Percentiles rank a stretch among this genome's conserved stretches.
Evolutionary conservation across 2,888 invertebrate genomes (phyloP).

Genomic region (Ophioninae sp.): DNA sequence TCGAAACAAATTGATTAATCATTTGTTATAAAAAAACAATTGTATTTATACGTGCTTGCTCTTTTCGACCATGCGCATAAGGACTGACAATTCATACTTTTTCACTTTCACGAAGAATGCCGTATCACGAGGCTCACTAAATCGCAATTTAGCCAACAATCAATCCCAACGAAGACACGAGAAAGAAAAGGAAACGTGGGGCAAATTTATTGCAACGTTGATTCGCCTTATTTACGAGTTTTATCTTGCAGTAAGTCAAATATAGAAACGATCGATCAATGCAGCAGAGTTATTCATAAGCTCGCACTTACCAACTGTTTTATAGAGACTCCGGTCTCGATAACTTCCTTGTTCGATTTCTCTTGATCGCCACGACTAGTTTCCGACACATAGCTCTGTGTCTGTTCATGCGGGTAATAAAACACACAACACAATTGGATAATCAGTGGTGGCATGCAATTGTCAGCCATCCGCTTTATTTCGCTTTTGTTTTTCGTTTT

Average conservation of each 20-base stretch:
- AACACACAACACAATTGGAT: constrained; percentile 57
- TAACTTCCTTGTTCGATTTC: constrained; percentile 79
- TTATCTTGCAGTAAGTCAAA: constrained; percentile 12
- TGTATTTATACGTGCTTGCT: constrained; percentile 20
- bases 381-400: constrained; percentile 80
- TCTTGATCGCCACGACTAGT: constrained; percentile 77
- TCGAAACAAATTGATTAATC: background rate
- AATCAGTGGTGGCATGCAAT: constrained; percentile 60
- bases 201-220: background rate
- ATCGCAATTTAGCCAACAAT: constrained; percentile 3
- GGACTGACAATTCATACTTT: constrained; percentile 23
- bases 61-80: constrained; percentile 13
- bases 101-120: constrained; percentile 15
- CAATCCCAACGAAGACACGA: background rate
- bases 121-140: constrained; percentile 2
- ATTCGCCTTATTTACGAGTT: constrained; percentile 7
- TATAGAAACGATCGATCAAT: constrained; percentile 1
- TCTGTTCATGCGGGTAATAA: constrained; percentile 77
- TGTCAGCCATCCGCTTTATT: constrained; percentile 37
- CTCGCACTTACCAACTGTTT: constrained; percentile 81
- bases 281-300: constrained; percentile 42
- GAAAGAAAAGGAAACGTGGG: constrained; percentile 6
- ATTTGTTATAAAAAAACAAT: background rate
- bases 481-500: background rate
- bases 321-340: constrained; percentile 82